Evolutionary conservation across 2,797 vertebrate genomes (phyloP).

Genomic region (Clarias laeviceps): DNA sequence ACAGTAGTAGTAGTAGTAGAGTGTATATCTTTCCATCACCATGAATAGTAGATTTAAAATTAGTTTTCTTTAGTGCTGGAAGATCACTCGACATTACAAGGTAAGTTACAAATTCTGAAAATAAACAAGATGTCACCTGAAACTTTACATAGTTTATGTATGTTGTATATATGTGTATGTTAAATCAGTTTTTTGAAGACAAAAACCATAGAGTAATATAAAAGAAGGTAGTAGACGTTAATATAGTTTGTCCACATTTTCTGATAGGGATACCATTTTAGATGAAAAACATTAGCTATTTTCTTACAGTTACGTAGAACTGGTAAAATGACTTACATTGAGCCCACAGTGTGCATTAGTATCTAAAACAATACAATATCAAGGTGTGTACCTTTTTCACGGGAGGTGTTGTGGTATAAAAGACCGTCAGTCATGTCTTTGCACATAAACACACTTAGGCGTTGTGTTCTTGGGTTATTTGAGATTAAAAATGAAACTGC

Average conservation of each 20-base stretch:
- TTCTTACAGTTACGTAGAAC: not conserved
- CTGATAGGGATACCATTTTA: not conserved
- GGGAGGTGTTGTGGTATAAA: not conserved
- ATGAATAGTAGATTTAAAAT: conserved; percentile 7
- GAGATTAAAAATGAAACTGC: not conserved
- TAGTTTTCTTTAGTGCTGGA: conserved; percentile 22
- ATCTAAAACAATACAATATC: not conserved
- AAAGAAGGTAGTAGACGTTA: not conserved
- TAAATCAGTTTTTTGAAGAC: not conserved
- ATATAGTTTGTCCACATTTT: not conserved
- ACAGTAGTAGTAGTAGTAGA: not conserved
- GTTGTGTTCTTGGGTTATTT: not conserved
- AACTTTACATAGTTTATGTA: not conserved
- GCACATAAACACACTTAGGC: not conserved
- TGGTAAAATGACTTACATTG: not conserved
- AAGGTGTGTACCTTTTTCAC: not conserved
- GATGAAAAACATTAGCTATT: not conserved
- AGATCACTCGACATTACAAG: conserved; percentile 42
- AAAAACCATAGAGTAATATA: not conserved
- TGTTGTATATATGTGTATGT: too few species aligned
- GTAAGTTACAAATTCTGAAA: conserved; percentile 56
- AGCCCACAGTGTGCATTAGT: not conserved
- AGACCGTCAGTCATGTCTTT: not conserved
- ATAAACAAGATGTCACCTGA: conserved; percentile 58
- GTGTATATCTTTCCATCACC: conserved; percentile 27